Percentiles rank a stretch among this genome's conserved stretches.
Evolutionary conservation across 2,797 vertebrate species (phyloP).

Genomic region (Cirrhinus molitorella): DNA sequence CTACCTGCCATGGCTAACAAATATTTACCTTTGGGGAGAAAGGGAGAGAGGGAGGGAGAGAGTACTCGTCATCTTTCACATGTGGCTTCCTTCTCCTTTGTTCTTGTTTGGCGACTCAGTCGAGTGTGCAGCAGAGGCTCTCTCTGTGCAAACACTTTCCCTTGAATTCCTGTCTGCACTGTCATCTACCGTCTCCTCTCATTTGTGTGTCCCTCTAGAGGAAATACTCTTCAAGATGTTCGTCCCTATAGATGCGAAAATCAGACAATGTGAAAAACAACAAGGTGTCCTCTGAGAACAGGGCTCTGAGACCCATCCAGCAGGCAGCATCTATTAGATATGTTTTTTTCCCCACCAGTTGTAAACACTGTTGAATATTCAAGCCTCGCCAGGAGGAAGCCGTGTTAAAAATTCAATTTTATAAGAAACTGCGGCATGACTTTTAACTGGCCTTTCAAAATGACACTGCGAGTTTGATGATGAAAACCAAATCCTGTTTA

Average conservation of each 20-base stretch:
- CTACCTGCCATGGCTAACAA: conserved; percentile 17
- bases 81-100: conserved; percentile 31
- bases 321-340: conserved; percentile 33
- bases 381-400: background rate
- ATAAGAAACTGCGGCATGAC: background rate
- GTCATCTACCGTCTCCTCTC: conserved; percentile 49
- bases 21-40: conserved; percentile 41
- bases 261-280: conserved; percentile 55
- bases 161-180: conserved; percentile 47
- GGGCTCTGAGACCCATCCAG: conserved; percentile 8
- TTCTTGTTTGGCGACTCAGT: conserved; percentile 52
- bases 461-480: background rate
- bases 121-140: conserved; percentile 46
- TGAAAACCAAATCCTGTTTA: conserved; percentile 13
- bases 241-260: conserved; percentile 50
- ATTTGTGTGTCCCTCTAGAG: conserved; percentile 57
- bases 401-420: conserved; percentile 1
- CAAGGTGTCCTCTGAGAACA: conserved; percentile 41
- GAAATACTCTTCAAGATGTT: conserved; percentile 50
- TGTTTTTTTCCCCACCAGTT: background rate
- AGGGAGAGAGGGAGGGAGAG: background rate
- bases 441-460: conserved; percentile 27
- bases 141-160: conserved; percentile 50
- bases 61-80: conserved; percentile 30
- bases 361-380: conserved; percentile 49